Base-by-base conservation (phyloP, 2,797 vertebrate species). In the Tokudaia muenninki region DNA sequence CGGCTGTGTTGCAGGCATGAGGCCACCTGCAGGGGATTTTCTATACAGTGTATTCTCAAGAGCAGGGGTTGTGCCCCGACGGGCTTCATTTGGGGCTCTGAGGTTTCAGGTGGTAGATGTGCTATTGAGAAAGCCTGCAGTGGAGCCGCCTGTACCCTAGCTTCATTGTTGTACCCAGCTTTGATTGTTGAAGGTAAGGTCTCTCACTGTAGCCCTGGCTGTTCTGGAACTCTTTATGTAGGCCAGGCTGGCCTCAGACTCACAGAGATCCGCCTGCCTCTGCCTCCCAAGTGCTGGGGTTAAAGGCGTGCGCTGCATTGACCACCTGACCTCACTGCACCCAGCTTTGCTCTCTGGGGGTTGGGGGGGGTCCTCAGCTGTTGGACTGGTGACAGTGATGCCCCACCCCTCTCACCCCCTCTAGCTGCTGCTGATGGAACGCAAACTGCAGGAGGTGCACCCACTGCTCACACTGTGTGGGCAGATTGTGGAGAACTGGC, bases 401-500 rank as follows among this genome's bases (percentile, higher is more conserved):
- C 34, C 1, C 24, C 2, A 41, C 31, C 57, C 16, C 7, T 21
- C 55, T 72, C 6, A 3, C 16, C 55, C 52, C 55, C n/a, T 26
- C 37, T 0, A 99, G 99, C 98, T 99, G 97, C 98, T 99, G 93
- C 98, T 99, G 89, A 99, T 99, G 99, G 99, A 99, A 96, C 98
- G 99, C 92, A 99, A 99, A 96, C 99, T 99, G 63, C 99, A 99
- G 61, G 99, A 99, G 97, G 99, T 99, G 9, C 99, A 99, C 93
- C 99, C 99, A 0, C 98, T 99, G 93, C 99, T 99, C 50, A 99
- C 99, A 0, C 99, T 99, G 34, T 99, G 99, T 0, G 99, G 99
- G 92, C 99, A 99, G 96, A 99, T 99, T 2, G 99, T 99, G 47
- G 99, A 99, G 98, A 99, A 99, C 98, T 99, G 99, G 99, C 99